Evolutionary conservation across 2,797 vertebrate genomes (phyloP).

Genomic region (Hippopotamyrus pictus): DNA sequence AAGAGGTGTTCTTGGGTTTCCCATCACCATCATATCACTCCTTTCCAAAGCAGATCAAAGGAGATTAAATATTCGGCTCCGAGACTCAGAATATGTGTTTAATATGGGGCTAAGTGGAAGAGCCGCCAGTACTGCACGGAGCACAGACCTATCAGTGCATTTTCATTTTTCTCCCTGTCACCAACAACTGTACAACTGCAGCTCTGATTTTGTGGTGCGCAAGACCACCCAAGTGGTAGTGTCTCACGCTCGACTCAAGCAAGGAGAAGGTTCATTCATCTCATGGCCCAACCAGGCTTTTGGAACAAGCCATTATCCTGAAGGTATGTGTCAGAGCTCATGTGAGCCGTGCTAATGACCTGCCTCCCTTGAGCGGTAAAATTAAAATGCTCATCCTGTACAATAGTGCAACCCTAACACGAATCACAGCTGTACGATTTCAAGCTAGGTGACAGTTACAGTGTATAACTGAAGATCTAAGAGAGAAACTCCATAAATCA

Average conservation of each 20-base stretch:
- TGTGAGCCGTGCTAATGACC: not conserved
- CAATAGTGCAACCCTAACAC: not conserved
- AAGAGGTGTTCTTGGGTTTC: not conserved
- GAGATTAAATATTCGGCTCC: slow-evolving; percentile 5
- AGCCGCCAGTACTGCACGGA: not conserved
- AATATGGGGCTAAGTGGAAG: slow-evolving; percentile 14
- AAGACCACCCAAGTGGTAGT: not conserved
- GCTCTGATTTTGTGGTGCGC: not conserved
- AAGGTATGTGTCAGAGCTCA: not conserved
- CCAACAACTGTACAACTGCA: not conserved
- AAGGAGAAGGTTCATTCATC: not conserved
- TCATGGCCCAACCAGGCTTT: not conserved
- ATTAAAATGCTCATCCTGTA: not conserved
- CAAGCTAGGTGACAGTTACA: not conserved
- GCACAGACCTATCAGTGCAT: not conserved
- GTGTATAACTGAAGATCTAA: slow-evolving; percentile 27
- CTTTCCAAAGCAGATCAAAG: slow-evolving; percentile 9
- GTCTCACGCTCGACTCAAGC: not conserved
- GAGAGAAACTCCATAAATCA: not conserved
- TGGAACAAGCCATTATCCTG: not conserved
- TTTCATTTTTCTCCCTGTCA: slow-evolving; percentile 16
- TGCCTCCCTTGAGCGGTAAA: not conserved
- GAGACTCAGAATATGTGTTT: slow-evolving; percentile 14
- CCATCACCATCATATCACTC: slow-evolving; percentile 1
- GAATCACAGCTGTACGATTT: not conserved